These are phyloP conservation scores for Scalopus aquaticus DNA, from an alignment of 2,113 vertebrate genomes.

Conservation along the genomic window DNA sequence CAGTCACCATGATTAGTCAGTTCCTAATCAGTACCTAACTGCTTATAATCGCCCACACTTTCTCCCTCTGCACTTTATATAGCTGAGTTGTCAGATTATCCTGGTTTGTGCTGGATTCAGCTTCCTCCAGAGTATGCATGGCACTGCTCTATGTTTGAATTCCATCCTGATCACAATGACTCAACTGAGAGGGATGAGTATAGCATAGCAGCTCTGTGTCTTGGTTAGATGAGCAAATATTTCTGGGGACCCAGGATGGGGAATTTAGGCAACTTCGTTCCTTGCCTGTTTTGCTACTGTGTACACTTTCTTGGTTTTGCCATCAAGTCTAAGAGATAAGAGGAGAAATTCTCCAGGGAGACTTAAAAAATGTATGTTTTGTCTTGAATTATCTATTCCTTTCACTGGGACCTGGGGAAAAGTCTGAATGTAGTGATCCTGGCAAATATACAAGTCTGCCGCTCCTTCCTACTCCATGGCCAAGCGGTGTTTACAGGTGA, in stretches of 20 bases:
- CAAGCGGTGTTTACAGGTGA: background rate
- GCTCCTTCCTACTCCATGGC: background rate
- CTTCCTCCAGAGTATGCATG: rapidly evolving
- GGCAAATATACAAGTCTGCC: background rate
- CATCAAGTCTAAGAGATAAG: rapidly evolving
- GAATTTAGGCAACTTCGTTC: background rate
- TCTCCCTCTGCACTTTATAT: background rate
- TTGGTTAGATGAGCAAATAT: background rate
- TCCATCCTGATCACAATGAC: background rate
- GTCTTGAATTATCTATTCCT: background rate
- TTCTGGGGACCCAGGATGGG: background rate
- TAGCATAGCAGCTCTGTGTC: background rate
- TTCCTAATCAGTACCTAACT: background rate
- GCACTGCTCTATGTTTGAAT: background rate
- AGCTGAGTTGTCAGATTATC: background rate
- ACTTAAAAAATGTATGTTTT: background rate
- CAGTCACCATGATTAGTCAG: background rate
- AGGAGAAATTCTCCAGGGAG: background rate
- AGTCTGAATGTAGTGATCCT: background rate
- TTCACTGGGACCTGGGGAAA: background rate
- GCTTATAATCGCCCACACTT: background rate
- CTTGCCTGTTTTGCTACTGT: background rate
- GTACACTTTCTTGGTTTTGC: background rate
- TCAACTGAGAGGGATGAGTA: background rate
- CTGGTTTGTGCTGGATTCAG: background rate